A percentile compares a stretch with the other conserved stretches of the same genome.
These are phyloP conservation scores for Acronicta leporina DNA, from an alignment of 2,888 invertebrate species.

Conservation along the genomic window DNA sequence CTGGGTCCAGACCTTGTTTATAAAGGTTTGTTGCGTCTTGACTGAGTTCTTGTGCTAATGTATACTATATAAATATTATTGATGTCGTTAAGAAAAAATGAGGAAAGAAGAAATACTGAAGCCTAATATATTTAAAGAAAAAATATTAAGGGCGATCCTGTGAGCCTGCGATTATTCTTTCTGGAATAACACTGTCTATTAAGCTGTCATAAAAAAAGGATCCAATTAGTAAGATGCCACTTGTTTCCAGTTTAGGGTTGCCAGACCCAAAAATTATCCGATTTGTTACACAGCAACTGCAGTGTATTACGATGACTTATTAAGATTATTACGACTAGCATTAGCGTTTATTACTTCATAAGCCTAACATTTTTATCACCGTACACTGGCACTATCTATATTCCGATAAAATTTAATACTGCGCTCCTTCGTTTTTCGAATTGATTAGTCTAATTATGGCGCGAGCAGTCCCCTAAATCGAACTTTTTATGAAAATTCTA, in stretches of 20 bases:
- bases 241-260: no score
- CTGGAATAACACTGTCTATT: no score
- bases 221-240: no score
- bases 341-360: slow-evolving; percentile 34
- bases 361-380: slow-evolving; percentile 34
- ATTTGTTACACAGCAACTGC: slow-evolving; percentile 13
- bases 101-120: not conserved
- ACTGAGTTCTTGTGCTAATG: no score
- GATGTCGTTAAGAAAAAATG: not conserved
- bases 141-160: no score
- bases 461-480: no score
- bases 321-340: slow-evolving; percentile 17
- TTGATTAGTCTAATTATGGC: slow-evolving; percentile 19
- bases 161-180: no score
- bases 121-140: no score
- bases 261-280: not conserved
- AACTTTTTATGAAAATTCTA: slow-evolving; percentile 14
- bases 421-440: slow-evolving; percentile 13
- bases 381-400: slow-evolving; percentile 31
- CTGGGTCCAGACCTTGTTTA: not conserved
- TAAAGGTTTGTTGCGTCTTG: not conserved
- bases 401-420: slow-evolving; percentile 32
- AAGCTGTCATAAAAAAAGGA: no score
- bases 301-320: not conserved
- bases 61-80: not conserved